These are phyloP conservation scores for Rhinoptilus africanus DNA, from an alignment of 2,113 vertebrate species.

Conservation along the genomic window DNA sequence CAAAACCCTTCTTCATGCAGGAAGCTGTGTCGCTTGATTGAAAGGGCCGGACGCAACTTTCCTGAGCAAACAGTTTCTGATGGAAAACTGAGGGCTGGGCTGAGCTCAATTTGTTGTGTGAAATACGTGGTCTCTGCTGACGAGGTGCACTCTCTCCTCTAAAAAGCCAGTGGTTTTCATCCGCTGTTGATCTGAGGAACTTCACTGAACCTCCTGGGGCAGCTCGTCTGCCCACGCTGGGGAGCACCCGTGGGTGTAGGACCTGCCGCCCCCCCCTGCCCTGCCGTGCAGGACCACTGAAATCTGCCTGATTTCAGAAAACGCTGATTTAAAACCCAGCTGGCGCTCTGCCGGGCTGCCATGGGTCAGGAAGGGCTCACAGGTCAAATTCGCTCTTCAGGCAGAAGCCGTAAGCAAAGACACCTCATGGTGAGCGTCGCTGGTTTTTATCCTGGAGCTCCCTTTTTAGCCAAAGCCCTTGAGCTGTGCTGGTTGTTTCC, in stretches of 20 bases:
- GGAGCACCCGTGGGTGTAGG: not conserved
- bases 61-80: not conserved
- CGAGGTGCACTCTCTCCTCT: not conserved
- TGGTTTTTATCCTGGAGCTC: not conserved
- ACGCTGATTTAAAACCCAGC: not conserved
- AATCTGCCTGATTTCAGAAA: not conserved
- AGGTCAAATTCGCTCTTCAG: not conserved
- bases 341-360: accelerated
- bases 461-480: not conserved
- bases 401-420: not conserved
- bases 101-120: not conserved
- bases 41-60: not conserved
- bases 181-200: not conserved
- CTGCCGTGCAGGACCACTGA: not conserved
- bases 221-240: not conserved
- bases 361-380: not conserved
- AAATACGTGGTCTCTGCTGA: not conserved
- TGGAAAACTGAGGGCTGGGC: not conserved
- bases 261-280: not conserved
- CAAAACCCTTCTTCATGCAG: not conserved
- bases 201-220: not conserved
- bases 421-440: not conserved
- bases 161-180: not conserved
- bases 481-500: not conserved
- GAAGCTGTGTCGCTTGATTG: not conserved